phyloP scores from a whole-genome alignment of 2,113 vertebrate genomes.

The Archilochus colubris region DNA sequence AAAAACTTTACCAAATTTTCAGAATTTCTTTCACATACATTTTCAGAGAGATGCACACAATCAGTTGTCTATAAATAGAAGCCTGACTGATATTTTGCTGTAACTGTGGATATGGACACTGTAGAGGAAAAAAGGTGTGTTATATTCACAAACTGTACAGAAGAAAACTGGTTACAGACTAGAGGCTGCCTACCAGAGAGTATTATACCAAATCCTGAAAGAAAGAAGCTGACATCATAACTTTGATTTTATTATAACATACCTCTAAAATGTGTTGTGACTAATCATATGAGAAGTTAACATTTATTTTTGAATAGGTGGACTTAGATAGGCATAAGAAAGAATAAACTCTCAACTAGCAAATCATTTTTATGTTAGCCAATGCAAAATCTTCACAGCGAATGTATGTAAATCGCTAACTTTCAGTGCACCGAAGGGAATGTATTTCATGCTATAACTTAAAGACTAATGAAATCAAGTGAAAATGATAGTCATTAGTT shows the following conservation, averaged over 20 bases:
- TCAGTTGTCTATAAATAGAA: not conserved
- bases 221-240: not conserved
- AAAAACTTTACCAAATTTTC: not conserved
- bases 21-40: not conserved
- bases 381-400: constrained; percentile 41
- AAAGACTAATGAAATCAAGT: constrained; percentile 80
- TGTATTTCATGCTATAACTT: constrained; percentile 66
- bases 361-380: constrained; percentile 70
- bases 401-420: constrained; percentile 71
- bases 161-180: not conserved
- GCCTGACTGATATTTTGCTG: not conserved
- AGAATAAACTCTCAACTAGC: constrained; percentile 11
- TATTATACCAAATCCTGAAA: not conserved
- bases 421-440: constrained; percentile 65
- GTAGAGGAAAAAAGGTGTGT: not conserved
- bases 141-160: not conserved
- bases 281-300: constrained; percentile 57
- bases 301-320: constrained; percentile 66
- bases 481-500: constrained; percentile 78
- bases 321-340: constrained; percentile 28
- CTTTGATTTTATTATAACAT: constrained; percentile 51
- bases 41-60: not conserved
- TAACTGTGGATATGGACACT: not conserved
- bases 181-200: not conserved
- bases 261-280: constrained; percentile 17